Evolutionary conservation across 1,140 invertebrate genomes (phyloP).

Genomic region (Drosophila bocki): DNA sequence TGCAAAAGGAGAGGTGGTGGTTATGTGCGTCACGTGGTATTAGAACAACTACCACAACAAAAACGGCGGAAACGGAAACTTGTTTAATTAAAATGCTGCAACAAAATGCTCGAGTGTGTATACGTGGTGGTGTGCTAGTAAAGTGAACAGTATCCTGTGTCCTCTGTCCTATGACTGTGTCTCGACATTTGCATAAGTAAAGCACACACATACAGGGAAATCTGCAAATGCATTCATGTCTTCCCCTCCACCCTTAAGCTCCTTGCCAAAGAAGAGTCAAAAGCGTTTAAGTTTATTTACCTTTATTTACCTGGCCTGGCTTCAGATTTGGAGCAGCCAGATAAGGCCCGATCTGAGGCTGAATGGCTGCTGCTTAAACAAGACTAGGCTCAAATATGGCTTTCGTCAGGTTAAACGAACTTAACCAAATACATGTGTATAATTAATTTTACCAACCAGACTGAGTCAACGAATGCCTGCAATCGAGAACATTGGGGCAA

Average conservation of each 20-base stretch:
- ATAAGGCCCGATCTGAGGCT: conserved; percentile 18
- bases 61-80: conserved; percentile 50
- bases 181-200: conserved; percentile 74
- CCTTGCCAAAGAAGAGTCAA: conserved; percentile 22
- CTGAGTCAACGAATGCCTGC: conserved; percentile 14
- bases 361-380: conserved; percentile 27
- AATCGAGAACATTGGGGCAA: background rate
- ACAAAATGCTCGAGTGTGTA: conserved; percentile 35
- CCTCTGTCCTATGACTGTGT: conserved; percentile 36
- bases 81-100: conserved; percentile 77
- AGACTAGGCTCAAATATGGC: conserved; percentile 21
- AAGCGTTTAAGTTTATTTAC: conserved; percentile 75
- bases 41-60: conserved; percentile 53
- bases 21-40: conserved; percentile 50
- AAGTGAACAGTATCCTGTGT: conserved; percentile 44
- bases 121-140: conserved; percentile 28
- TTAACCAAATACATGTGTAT: conserved; percentile 39
- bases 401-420: conserved; percentile 7
- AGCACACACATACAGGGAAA: conserved; percentile 43
- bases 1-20: conserved; percentile 43
- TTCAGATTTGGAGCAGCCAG: conserved; percentile 29
- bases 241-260: background rate
- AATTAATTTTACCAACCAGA: conserved; percentile 33
- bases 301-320: conserved; percentile 57
- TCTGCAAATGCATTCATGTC: conserved; percentile 21